phyloP scores from a whole-genome alignment of 2,113 vertebrate species.

The Sphaerodactylus townsendi region DNA sequence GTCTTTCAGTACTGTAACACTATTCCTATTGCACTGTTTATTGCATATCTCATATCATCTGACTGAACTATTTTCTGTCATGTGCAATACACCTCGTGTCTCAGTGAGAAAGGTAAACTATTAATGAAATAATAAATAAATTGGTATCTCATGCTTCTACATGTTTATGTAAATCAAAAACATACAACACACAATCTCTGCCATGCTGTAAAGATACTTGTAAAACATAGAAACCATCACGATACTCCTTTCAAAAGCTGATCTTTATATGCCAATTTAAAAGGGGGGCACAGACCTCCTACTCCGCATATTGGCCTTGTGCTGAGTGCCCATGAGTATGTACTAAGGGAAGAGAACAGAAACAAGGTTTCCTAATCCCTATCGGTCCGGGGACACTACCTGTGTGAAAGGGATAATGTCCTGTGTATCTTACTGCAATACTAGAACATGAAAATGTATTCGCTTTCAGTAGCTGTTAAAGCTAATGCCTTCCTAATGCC shows the following conservation, averaged over 20 bases:
- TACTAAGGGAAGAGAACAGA: neutral
- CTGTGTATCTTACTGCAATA: too few species aligned
- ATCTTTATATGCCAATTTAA: neutral
- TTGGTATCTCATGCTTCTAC: too few species aligned
- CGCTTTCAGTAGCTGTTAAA: neutral
- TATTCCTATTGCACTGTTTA: too few species aligned
- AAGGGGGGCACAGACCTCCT: too few species aligned
- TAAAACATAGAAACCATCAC: neutral
- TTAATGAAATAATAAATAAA: too few species aligned
- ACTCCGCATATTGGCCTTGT: neutral
- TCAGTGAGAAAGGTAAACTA: too few species aligned
- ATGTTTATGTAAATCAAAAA: neutral
- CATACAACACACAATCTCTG: neutral
- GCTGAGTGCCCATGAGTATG: too few species aligned
- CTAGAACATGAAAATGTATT: neutral
- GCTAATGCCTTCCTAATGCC: too few species aligned
- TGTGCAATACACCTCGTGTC: too few species aligned
- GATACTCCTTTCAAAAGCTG: neutral
- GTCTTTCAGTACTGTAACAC: too few species aligned
- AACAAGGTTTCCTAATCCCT: neutral
- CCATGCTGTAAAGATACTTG: neutral
- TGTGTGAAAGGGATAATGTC: neutral
- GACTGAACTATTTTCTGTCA: too few species aligned
- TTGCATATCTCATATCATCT: too few species aligned
- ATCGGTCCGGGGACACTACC: neutral